Percentiles rank a stretch among this genome's conserved stretches.
Evolutionary conservation across 1,140 invertebrate species (phyloP).

Genomic region (Drosophila oshimai): DNA sequence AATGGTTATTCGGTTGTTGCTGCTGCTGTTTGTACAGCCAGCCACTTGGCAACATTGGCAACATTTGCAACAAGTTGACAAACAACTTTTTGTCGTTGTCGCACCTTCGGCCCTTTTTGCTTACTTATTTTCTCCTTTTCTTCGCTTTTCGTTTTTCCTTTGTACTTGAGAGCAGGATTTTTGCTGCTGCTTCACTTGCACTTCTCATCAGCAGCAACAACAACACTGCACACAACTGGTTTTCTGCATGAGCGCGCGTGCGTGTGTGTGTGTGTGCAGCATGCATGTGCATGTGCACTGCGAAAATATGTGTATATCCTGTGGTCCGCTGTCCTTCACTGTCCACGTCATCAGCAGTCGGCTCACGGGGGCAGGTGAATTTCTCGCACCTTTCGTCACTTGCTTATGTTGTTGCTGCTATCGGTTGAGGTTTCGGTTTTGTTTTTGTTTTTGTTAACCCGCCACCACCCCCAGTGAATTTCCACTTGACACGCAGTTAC

Average conservation of each 20-base stretch:
- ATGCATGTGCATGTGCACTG: conserved; percentile 58
- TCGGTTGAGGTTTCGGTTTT: background rate
- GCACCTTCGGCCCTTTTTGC: conserved; percentile 41
- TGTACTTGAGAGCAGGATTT: conserved; percentile 52
- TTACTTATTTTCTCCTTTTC: conserved; percentile 23
- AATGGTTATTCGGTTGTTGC: conserved; percentile 12
- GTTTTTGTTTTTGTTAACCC: conserved; percentile 7
- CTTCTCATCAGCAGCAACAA: conserved; percentile 32
- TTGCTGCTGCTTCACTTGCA: conserved; percentile 36
- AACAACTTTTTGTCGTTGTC: conserved; percentile 81
- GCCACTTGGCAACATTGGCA: conserved; percentile 73
- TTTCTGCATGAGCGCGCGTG: conserved; percentile 23
- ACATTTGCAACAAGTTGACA: conserved; percentile 82
- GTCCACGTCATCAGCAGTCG: conserved; percentile 66
- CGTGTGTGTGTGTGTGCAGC: conserved; percentile 18
- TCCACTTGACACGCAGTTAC: conserved; percentile 32
- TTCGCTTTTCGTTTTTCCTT: conserved; percentile 26
- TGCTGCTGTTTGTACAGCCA: conserved; percentile 64
- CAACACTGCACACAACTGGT: conserved; percentile 25
- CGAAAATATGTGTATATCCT: conserved; percentile 40
- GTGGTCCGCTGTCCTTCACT: conserved; percentile 36
- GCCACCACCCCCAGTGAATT: conserved; percentile 17
- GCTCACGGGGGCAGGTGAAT: conserved; percentile 57
- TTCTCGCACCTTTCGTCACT: conserved; percentile 18
- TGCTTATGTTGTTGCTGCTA: conserved; percentile 4